phyloP scores from a whole-genome alignment of 2,888 invertebrate genomes.

The Meiosimyza decipiens region DNA sequence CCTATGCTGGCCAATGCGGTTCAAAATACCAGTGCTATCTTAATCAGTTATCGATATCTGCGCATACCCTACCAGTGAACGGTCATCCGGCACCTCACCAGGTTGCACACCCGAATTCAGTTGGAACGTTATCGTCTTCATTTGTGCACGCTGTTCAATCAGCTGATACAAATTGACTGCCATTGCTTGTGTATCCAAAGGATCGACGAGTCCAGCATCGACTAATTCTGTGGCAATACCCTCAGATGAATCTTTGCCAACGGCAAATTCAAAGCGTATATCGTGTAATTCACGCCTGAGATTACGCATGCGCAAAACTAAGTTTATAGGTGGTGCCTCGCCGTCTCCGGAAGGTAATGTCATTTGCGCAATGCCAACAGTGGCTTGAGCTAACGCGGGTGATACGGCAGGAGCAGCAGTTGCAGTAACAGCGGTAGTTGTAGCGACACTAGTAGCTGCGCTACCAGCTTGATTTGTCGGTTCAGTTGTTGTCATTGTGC shows the following conservation, averaged over 20 bases:
- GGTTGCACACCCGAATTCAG: conserved; percentile 78
- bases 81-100: conserved; percentile 91
- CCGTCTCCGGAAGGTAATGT: conserved; percentile 53
- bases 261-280: conserved; percentile 95
- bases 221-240: conserved; percentile 95
- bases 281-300: conserved; percentile 92
- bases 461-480: conserved; percentile 35
- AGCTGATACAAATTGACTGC: conserved; percentile 92
- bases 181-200: conserved; percentile 90
- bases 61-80: conserved; percentile 95
- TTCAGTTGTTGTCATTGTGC: conserved; percentile 53
- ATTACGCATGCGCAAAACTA: conserved; percentile 92
- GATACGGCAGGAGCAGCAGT: conserved; percentile 19
- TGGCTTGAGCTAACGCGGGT: conserved; percentile 35
- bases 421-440: conserved; percentile 33
- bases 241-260: conserved; percentile 89
- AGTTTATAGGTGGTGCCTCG: conserved; percentile 74
- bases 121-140: conserved; percentile 87
- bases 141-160: conserved; percentile 76
- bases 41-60: conserved; percentile 95
- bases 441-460: conserved; percentile 30
- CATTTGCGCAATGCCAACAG: conserved; percentile 41
- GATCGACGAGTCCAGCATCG: conserved; percentile 93
- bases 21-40: conserved; percentile 38
- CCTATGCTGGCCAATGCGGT: not conserved